Evolutionary conservation across 2,113 vertebrate species (phyloP), one percentile per base, ranked within the genome.

Genomic region (Marmota monax): DNA sequence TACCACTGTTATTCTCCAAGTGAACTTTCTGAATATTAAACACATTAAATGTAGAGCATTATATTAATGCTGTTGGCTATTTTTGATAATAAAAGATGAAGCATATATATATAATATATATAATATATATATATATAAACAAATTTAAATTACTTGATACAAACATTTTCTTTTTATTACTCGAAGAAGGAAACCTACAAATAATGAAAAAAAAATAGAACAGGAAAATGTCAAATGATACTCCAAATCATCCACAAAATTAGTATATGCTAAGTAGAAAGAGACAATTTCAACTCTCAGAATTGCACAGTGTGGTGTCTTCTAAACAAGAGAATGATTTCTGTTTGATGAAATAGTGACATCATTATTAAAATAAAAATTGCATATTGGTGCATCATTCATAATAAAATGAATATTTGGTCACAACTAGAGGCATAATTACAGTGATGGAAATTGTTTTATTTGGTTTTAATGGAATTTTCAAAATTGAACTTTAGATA

Each of bases 1-100:
- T 4, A 67, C 3, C 77, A 27, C n/a, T 37, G 4, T 77, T 91
- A 67, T 67, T 58, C 29, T 88, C 14, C 32, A 83, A n/a, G 18
- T 77, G 8, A 84, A 51, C 87, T 61, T 94, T 77, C 39, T 42
- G 69, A n/a, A 94, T 9, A 39, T 78, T 82, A 93, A 93, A 67
- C 4, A 70, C 90, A 13, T 84, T 84, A 86, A 79, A 32, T 48
- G 0, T 37, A 70, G 13, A 93, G 0, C 67, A 89, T 70, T 91
- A 23, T 82, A 89, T 76, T 91, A 29, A 13, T 88, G 5, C 42
- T 70, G 85, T 85, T 20, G 6, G 2, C 27, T 89, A 37, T 92
- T 80, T 92, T 23, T 65, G 23, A 42, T 76, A 85, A 77, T 61
- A 84, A 93, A 87, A 69, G 9, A 67, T 87, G 14, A 91, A 93